These are phyloP conservation scores for Pteropus rufus DNA, from an alignment of 2,797 vertebrate species.

Conservation along the genomic window DNA sequence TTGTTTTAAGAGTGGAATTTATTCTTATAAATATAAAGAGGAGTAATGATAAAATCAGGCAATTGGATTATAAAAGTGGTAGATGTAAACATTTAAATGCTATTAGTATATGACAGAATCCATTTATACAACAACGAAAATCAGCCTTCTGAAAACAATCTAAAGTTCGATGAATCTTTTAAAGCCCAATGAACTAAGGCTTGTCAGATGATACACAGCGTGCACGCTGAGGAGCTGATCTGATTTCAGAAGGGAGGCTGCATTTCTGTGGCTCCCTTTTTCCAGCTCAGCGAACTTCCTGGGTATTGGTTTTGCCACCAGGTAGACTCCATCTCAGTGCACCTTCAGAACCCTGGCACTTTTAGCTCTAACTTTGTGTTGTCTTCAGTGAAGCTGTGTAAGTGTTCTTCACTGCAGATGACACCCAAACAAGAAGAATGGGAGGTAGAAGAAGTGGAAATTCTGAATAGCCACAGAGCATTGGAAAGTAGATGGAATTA, in stretches of 20 bases:
- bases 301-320: background rate
- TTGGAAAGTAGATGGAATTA: background rate
- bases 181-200: background rate
- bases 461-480: background rate
- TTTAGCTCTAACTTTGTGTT: background rate
- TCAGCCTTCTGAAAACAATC: constrained; percentile 18
- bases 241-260: background rate
- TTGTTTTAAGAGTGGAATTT: background rate
- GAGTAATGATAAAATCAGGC: background rate
- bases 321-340: background rate
- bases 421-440: background rate
- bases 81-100: constrained; percentile 19
- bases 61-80: constrained; percentile 15
- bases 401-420: background rate
- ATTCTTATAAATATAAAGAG: background rate
- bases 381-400: background rate
- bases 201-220: background rate
- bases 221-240: background rate
- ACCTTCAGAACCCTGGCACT: background rate
- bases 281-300: background rate
- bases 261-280: background rate
- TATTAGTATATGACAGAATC: background rate
- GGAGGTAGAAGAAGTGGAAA: background rate
- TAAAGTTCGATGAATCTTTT: constrained; percentile 21
- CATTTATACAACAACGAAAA: background rate